Conservation (phyloP, 2,113 vertebrate genomes). For the Oncorhynchus masou region DNA sequence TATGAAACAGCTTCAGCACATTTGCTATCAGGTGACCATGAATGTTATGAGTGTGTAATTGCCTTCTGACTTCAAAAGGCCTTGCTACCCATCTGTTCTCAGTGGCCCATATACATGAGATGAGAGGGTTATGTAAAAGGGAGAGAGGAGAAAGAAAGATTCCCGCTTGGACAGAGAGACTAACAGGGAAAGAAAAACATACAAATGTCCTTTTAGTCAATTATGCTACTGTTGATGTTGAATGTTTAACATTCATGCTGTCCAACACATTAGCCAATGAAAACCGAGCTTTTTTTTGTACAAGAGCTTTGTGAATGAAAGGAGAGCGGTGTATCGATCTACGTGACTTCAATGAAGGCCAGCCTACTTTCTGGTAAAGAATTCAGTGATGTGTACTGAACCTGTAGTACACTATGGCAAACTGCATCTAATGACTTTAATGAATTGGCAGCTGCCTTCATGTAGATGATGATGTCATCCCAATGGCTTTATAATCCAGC, state of each 20-base stretch:
- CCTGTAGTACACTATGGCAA: too few species aligned
- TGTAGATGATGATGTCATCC: too few species aligned
- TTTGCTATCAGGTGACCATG: conserved; percentile 17
- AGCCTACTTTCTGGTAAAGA: too few species aligned
- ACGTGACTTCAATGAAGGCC: too few species aligned
- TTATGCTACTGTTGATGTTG: background rate
- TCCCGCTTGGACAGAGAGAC: background rate
- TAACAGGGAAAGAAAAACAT: background rate
- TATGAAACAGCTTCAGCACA: background rate
- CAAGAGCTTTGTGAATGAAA: too few species aligned
- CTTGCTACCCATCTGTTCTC: conserved; percentile 15
- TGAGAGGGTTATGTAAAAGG: background rate
- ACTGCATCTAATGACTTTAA: too few species aligned
- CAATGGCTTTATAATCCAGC: too few species aligned
- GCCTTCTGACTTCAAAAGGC: conserved; percentile 9
- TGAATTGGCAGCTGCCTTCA: too few species aligned
- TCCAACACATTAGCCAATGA: too few species aligned
- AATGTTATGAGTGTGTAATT: conserved; percentile 24
- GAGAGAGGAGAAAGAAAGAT: background rate
- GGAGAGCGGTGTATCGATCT: too few species aligned
- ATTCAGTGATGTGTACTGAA: too few species aligned
- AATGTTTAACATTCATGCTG: background rate
- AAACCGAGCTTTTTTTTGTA: too few species aligned
- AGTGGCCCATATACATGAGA: conserved; percentile 2
- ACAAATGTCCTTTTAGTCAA: background rate